phyloP scores from a whole-genome alignment of 2,113 vertebrate species.

The Ailuropoda melanoleuca region DNA sequence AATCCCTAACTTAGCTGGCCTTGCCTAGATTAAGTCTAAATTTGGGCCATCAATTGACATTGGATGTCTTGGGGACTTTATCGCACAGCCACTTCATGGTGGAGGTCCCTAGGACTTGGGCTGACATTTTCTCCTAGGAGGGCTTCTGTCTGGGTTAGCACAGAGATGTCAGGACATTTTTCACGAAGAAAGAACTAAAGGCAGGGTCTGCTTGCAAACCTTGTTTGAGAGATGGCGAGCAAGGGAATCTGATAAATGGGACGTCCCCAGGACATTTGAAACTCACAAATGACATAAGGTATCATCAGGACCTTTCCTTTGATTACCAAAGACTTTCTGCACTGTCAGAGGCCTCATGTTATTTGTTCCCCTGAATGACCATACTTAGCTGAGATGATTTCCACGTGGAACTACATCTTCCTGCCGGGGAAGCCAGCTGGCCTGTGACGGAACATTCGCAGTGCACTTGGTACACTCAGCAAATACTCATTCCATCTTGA shows the following conservation, averaged over 20 bases:
- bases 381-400: not conserved
- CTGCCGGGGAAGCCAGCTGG: not conserved
- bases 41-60: not conserved
- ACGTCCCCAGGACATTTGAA: not conserved
- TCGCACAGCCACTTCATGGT: not conserved
- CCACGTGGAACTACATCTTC: not conserved
- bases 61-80: not conserved
- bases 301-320: not conserved
- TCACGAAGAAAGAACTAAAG: not conserved
- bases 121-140: not conserved
- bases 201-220: not conserved
- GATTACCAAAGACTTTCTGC: not conserved
- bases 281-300: not conserved
- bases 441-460: accelerated
- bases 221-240: not conserved
- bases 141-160: not conserved
- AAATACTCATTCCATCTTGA: not conserved
- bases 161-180: not conserved
- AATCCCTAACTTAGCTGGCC: not conserved
- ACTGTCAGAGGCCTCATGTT: not conserved
- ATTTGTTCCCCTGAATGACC: not conserved
- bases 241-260: not conserved
- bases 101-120: not conserved
- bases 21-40: not conserved
- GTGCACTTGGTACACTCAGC: not conserved